These are phyloP conservation scores for Pyrocephalus nanus DNA, from an alignment of 2,797 vertebrate genomes.

Conservation along the genomic window DNA sequence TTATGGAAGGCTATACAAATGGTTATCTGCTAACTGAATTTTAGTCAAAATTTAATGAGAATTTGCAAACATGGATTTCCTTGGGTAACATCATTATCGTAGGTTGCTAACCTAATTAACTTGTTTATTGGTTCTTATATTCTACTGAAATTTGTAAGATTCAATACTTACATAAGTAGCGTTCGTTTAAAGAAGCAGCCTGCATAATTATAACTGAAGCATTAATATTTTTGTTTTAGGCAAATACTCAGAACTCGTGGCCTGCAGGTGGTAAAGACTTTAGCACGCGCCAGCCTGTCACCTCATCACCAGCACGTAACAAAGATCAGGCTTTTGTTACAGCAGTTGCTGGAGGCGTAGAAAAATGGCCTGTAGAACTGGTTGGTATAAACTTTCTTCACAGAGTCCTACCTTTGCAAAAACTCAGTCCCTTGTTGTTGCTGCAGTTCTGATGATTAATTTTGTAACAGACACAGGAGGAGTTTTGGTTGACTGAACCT, in stretches of 20 bases:
- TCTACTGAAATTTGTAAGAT: not conserved
- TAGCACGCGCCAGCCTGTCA: not conserved
- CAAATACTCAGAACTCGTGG: constrained; percentile 65
- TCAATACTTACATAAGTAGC: not conserved
- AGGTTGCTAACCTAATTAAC: not conserved
- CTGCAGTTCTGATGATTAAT: not conserved
- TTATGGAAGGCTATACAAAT: not conserved
- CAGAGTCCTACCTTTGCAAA: not conserved
- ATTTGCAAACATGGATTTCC: not conserved
- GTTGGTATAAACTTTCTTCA: constrained; percentile 71
- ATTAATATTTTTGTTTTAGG: constrained; percentile 71
- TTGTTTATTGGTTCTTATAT: not conserved
- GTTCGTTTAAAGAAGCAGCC: not conserved
- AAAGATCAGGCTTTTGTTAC: not conserved
- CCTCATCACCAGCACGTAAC: not conserved
- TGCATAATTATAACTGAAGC: not conserved
- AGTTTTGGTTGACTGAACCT: not conserved
- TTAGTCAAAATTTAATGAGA: not conserved
- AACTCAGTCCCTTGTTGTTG: not conserved
- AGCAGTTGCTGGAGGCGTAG: constrained; percentile 50
- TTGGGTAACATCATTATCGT: not conserved
- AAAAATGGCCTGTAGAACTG: constrained; percentile 82
- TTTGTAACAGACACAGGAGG: not conserved
- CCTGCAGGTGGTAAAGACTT: constrained; percentile 36
- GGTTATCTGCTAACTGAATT: not conserved